These are phyloP conservation scores for Empidonax alnorum DNA, from an alignment of 2,113 vertebrate species.

Conservation along the genomic window DNA sequence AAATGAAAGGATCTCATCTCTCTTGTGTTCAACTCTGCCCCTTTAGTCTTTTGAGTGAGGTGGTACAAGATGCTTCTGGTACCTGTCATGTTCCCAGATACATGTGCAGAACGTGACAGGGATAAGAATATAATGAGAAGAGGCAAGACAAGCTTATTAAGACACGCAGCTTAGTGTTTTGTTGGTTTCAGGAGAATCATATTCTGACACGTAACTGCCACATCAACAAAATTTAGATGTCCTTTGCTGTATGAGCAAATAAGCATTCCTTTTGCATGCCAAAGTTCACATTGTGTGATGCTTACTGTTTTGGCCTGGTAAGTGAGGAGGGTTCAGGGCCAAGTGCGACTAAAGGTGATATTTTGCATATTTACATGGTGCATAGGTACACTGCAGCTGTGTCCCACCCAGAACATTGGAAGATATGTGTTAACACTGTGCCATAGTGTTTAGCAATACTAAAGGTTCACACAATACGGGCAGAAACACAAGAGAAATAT, in stretches of 20 bases:
- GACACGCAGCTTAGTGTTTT: background rate
- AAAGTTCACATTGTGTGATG: rapidly evolving
- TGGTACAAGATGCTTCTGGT: background rate
- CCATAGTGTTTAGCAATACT: background rate
- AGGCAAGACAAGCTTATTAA: background rate
- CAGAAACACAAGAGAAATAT: background rate
- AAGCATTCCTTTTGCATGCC: background rate
- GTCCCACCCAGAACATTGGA: background rate
- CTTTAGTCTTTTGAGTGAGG: background rate
- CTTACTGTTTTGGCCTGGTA: background rate
- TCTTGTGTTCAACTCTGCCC: background rate
- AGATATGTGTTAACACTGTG: background rate
- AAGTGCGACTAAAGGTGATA: background rate
- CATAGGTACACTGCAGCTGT: background rate
- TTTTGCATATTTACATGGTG: background rate
- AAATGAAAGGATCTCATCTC: background rate
- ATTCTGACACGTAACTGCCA: background rate
- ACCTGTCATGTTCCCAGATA: background rate
- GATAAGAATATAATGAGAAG: background rate
- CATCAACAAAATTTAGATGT: background rate
- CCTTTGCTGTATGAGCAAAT: background rate
- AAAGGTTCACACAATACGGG: background rate
- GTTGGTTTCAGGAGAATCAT: background rate
- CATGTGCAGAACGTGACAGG: background rate
- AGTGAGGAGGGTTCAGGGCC: background rate